A percentile compares a stretch with the other conserved stretches of the same genome.
phyloP scores from a whole-genome alignment of 2,797 vertebrate species.

The Halcyon smyrnensis region DNA sequence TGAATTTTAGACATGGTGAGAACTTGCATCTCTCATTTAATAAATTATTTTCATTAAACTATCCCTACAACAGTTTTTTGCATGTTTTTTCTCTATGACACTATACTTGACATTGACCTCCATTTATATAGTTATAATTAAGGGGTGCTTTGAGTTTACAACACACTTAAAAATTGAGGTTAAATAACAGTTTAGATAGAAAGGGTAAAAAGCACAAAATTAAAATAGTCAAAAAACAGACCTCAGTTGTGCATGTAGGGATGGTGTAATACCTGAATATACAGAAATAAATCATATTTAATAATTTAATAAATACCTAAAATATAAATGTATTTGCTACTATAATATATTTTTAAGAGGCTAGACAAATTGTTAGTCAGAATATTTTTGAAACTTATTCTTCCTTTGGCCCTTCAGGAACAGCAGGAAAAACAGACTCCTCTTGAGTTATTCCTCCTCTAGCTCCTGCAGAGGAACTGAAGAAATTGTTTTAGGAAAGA shows the following conservation, averaged over 20 bases:
- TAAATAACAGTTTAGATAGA: background rate
- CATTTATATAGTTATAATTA: background rate
- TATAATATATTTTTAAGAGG: background rate
- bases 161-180: background rate
- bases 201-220: background rate
- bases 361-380: background rate
- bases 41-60: background rate
- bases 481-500: background rate
- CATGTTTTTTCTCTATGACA: background rate
- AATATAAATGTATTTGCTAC: background rate
- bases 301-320: background rate
- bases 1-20: background rate
- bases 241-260: background rate
- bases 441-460: background rate
- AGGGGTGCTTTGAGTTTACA: background rate
- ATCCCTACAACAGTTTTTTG: background rate
- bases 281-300: background rate
- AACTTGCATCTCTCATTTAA: background rate
- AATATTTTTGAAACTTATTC: background rate
- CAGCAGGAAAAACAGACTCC: background rate
- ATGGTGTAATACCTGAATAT: background rate
- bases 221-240: background rate
- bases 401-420: background rate
- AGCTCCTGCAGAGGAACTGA: accelerated
- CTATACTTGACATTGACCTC: background rate